These are phyloP conservation scores for Scolanthus callimorphus DNA, from an alignment of 92 coral and sea anemone genomes.

Conservation along the genomic window DNA sequence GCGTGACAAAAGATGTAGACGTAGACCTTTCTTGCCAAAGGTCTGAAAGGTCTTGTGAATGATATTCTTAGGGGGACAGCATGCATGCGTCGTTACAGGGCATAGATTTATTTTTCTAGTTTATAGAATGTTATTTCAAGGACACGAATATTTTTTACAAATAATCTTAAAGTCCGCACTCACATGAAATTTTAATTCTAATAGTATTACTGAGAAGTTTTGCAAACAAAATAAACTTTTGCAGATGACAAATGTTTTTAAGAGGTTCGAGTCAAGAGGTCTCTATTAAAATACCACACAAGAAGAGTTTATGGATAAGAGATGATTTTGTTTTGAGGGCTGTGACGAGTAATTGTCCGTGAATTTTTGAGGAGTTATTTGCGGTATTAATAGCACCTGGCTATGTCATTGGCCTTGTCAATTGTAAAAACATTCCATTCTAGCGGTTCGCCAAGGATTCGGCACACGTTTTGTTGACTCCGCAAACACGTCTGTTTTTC, in stretches of 20 bases:
- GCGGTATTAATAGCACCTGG: slow-evolving; percentile 20
- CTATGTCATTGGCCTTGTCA: slow-evolving; percentile 33
- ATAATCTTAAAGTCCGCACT: no score
- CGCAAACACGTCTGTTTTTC: slow-evolving; percentile 31
- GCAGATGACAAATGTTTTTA: no score
- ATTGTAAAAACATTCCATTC: slow-evolving; percentile 59
- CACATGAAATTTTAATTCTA: no score
- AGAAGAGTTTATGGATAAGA: neutral
- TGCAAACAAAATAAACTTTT: neutral
- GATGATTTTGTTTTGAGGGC: slow-evolving; percentile 12
- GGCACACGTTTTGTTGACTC: slow-evolving; percentile 39
- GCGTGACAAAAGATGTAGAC: no score
- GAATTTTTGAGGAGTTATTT: slow-evolving; percentile 27
- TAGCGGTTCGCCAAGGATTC: slow-evolving; percentile 20
- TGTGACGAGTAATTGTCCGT: slow-evolving; percentile 20
- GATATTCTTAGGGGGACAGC: no score
- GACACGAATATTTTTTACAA: no score
- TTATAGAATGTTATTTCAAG: neutral
- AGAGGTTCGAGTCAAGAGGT: neutral
- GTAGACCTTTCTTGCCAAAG: no score
- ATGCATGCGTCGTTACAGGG: no score
- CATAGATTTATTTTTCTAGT: no score
- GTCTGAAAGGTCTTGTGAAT: no score
- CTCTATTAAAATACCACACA: neutral
- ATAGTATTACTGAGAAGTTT: neutral